Evolutionary conservation across 2,888 invertebrate genomes (phyloP).

Genomic region (Melinaea menophilus): DNA sequence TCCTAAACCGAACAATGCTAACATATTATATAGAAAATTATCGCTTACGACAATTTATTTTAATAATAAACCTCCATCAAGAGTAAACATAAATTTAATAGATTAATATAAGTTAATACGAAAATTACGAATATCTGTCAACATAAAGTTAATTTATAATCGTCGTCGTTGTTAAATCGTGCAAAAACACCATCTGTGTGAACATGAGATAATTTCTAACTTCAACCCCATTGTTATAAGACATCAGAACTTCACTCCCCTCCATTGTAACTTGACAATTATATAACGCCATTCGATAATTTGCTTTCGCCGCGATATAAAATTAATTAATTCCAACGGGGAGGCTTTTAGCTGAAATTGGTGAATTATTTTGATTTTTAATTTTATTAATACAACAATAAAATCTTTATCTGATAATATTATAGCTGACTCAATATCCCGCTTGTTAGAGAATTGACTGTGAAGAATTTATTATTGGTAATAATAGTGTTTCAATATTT

Average conservation of each 20-base stretch:
- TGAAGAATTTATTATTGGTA: conserved; percentile 19
- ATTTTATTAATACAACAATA: background rate
- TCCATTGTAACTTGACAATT: conserved; percentile 16
- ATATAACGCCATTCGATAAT: conserved; percentile 6
- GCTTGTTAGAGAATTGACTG: conserved; percentile 15
- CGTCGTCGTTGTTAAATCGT: conserved; percentile 17
- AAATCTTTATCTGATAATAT: background rate
- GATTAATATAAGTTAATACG: background rate
- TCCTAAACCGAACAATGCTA: too few species aligned
- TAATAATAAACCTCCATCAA: too few species aligned
- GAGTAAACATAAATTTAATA: too few species aligned
- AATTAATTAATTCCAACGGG: background rate
- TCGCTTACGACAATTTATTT: too few species aligned
- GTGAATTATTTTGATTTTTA: background rate
- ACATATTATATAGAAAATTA: too few species aligned
- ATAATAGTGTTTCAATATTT: background rate
- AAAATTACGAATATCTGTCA: conserved; percentile 5
- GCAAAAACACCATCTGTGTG: conserved; percentile 33
- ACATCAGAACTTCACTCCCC: conserved; percentile 24
- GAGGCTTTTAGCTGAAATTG: conserved; percentile 2
- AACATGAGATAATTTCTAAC: conserved; percentile 32
- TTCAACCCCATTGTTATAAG: conserved; percentile 23
- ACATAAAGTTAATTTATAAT: conserved; percentile 14
- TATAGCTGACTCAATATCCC: conserved; percentile 12
- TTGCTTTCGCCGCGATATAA: conserved; percentile 3